Base-by-base conservation (phyloP, 2,888 invertebrate genomes). In the Drosophila yooni region DNA sequence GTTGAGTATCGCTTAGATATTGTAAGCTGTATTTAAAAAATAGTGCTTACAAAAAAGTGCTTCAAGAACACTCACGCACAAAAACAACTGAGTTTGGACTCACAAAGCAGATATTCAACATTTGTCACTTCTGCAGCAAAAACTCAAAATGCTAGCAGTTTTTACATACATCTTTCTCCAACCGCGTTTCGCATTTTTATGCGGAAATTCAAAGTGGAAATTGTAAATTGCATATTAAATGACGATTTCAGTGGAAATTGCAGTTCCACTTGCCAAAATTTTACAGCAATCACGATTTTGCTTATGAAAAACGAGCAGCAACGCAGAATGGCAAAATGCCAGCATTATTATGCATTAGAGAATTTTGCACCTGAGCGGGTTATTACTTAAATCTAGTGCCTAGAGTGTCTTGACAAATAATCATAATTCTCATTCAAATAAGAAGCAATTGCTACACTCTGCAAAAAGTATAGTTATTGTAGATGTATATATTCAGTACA, bases 141-240 rank as follows among this genome's bases (percentile, higher is more conserved):
- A 57, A 43, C 68, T 51, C 68, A 25, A 61, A 74, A 48, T 57
- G 40, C 21, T 11, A 33, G 18, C 25, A 33, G 33, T 18, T 31
- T 62, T 46, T 62, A 8, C 11, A 36, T 15, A 13, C 40, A 46
- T 43, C 27, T 33, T 34, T 34, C 13, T 40, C 25, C 54, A 8
- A 18, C 13, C 10, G 18, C 34, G 34, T 31, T 34, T 33, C 21
- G 10, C 13, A 31, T 38, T 38, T 38, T 51, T 33, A 15, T 40
- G 29, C 50, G 46, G 34, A 61, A 51, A 40, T 33, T 51, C 27
- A 50, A 31, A 51, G 38, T 40, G 46, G 25, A 34, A 58, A 59
- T 65, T 76, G 63, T 59, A 86, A 88, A 86, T 87, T 83, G 79
- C 75, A 83, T 58, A 60, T 83, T 78, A 83, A 83, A 88, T 83